Evolutionary conservation across 2,113 vertebrate species (phyloP).

Genomic region (Pagrus major): DNA sequence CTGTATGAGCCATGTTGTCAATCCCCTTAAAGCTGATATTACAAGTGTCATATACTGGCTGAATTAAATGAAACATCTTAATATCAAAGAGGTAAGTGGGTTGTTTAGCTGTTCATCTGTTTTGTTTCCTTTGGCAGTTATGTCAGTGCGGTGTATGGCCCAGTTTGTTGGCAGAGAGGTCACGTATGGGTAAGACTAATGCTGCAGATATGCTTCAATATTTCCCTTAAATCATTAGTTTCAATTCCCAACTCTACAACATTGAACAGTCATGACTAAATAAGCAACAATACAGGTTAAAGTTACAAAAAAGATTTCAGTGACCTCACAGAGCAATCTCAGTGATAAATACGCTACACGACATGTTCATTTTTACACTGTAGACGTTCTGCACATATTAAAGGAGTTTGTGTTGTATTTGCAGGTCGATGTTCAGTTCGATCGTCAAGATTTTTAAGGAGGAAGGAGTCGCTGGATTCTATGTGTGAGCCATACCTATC

Average conservation of each 20-base stretch:
- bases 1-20: background rate
- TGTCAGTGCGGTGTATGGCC: slow-evolving; percentile 93
- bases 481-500: slow-evolving; percentile 83
- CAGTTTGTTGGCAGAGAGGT: slow-evolving; percentile 92
- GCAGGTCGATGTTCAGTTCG: slow-evolving; percentile 88
- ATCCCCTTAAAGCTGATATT: background rate
- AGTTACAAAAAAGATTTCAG: too few relatives aligned
- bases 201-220: background rate
- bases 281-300: background rate
- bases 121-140: slow-evolving; percentile 80
- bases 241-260: background rate
- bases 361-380: background rate
- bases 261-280: background rate
- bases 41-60: background rate
- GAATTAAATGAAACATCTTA: background rate
- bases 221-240: background rate
- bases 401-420: background rate
- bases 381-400: background rate
- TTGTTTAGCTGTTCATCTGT: background rate
- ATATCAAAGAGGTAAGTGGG: background rate
- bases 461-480: slow-evolving; percentile 91
- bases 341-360: too few relatives aligned
- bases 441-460: slow-evolving; percentile 89
- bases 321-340: too few relatives aligned
- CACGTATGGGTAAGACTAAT: slow-evolving; percentile 87